Percentiles rank a stretch among this genome's conserved stretches.
Evolutionary conservation across 2,113 vertebrate genomes (phyloP).

Genomic region (Seriola aureovittata): DNA sequence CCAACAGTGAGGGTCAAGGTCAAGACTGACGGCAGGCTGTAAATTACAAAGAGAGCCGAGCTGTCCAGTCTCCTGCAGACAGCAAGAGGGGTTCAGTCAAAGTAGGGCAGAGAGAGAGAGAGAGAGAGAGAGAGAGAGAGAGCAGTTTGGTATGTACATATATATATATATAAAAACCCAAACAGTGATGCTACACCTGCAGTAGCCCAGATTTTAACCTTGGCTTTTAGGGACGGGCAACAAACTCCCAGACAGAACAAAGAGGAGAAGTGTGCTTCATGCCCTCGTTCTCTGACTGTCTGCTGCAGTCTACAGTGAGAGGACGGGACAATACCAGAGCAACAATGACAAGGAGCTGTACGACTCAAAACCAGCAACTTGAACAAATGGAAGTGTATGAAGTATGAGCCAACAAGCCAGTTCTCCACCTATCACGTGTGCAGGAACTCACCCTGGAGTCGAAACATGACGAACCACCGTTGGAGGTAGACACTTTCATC

Average conservation of each 20-base stretch:
- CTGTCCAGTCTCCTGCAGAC: background rate
- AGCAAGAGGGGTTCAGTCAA: slow-evolving; percentile 1
- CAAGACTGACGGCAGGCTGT: background rate
- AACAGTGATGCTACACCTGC: slow-evolving; percentile 45
- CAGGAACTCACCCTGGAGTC: slow-evolving; percentile 88
- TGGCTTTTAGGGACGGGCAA: slow-evolving; percentile 7
- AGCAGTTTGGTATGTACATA: background rate
- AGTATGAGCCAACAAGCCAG: too few species aligned
- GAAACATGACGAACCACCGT: slow-evolving; percentile 91
- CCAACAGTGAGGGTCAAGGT: background rate
- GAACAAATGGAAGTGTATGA: too few species aligned
- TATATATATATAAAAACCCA: background rate
- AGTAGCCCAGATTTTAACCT: slow-evolving; percentile 60
- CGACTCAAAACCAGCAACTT: background rate
- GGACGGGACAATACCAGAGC: background rate
- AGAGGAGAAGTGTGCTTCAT: background rate
- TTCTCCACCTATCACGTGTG: too few species aligned
- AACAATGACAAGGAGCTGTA: background rate
- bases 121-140: too few species aligned
- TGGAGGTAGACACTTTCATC: slow-evolving; percentile 94
- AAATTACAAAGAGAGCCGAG: background rate
- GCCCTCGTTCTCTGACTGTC: slow-evolving; percentile 11
- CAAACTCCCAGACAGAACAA: slow-evolving; percentile 2
- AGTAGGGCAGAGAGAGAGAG: slow-evolving; percentile 25
- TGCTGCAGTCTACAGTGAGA: background rate